These are phyloP conservation scores for Corythornis cristatus DNA, from an alignment of 2,113 vertebrate species.

Conservation along the genomic window DNA sequence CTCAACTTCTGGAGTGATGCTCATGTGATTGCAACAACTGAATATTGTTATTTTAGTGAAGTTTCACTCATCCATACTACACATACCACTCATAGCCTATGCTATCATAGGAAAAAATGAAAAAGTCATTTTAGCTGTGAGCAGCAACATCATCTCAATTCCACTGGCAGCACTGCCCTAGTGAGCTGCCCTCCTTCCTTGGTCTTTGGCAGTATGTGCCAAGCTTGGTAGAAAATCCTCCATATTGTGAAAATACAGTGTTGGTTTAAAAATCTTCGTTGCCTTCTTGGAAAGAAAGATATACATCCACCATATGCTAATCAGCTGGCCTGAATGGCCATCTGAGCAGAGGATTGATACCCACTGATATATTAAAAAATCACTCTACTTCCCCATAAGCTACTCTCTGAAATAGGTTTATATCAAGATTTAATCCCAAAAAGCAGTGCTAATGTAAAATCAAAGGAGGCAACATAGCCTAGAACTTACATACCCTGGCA, in stretches of 20 bases:
- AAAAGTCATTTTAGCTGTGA: neutral
- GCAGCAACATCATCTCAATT: neutral
- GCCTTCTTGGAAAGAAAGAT: neutral
- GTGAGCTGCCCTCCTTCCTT: neutral
- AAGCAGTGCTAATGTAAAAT: neutral
- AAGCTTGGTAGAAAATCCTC: neutral
- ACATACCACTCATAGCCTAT: neutral
- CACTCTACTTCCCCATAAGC: neutral
- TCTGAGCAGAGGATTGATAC: neutral
- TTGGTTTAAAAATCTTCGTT: neutral
- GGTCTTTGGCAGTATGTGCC: neutral
- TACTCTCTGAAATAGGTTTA: neutral
- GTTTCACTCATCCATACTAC: neutral
- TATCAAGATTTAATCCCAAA: neutral
- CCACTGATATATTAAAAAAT: neutral
- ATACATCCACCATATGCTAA: rapidly evolving
- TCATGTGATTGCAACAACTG: neutral
- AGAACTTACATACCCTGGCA: neutral
- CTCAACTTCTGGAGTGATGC: neutral
- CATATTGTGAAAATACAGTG: neutral
- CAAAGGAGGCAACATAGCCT: neutral
- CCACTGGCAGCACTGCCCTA: neutral
- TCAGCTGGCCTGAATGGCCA: neutral
- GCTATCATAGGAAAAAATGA: neutral
- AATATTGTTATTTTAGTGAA: neutral